Percentiles rank a stretch among this genome's conserved stretches.
phyloP scores from a whole-genome alignment of 2,113 vertebrate genomes.

The Eretmochelys imbricata region DNA sequence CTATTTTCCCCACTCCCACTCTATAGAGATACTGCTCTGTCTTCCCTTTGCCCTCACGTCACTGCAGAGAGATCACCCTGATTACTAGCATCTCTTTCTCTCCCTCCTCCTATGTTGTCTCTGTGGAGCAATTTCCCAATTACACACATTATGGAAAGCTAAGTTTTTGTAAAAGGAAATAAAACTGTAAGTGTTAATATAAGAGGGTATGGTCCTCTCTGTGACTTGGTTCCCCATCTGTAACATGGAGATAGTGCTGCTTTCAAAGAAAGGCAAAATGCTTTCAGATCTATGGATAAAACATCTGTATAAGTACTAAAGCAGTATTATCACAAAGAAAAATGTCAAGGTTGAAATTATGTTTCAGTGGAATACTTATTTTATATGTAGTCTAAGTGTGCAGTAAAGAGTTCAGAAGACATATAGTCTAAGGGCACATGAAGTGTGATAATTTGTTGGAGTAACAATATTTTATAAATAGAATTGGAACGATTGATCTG shows the following conservation, averaged over 20 bases:
- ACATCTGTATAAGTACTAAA: neutral
- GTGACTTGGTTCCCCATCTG: neutral
- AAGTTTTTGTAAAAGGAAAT: constrained; percentile 6
- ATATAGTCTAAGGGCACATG: neutral
- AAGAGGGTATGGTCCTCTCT: neutral
- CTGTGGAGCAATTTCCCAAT: neutral
- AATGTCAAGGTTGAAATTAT: neutral
- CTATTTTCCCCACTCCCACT: neutral
- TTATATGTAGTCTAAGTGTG: neutral
- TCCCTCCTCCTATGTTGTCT: neutral
- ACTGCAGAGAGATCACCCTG: neutral
- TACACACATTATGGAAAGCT: neutral
- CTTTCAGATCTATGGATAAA: neutral
- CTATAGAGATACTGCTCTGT: neutral
- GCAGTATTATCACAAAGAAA: neutral
- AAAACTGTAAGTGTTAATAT: neutral
- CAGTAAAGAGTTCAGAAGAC: fast-evolving
- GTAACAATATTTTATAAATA: neutral
- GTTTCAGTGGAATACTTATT: neutral
- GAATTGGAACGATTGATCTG: neutral
- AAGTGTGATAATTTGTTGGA: neutral
- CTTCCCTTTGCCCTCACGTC: neutral
- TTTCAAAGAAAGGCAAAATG: neutral
- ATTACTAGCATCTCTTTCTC: neutral
- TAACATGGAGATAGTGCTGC: neutral